phyloP scores from a whole-genome alignment of 2,888 invertebrate species.

The Ophion ellenae region DNA sequence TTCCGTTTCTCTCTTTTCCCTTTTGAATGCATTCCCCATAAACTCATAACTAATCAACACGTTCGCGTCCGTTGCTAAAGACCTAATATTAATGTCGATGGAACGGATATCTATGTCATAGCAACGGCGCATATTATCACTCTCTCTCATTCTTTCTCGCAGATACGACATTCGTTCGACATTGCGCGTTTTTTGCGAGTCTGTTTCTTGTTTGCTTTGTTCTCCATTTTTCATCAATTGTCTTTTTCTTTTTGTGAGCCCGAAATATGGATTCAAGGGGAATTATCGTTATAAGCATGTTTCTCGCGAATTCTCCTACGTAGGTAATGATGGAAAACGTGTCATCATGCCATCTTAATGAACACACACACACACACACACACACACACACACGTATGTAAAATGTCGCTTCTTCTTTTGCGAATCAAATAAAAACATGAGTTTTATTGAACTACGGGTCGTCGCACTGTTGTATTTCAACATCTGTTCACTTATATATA shows the following conservation, averaged over 20 bases:
- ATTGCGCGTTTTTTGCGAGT: neutral
- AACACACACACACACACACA: slow-evolving; percentile 54
- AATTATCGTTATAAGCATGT: slow-evolving; percentile 62
- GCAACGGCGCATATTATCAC: slow-evolving; percentile 68
- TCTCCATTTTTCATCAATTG: slow-evolving; percentile 28
- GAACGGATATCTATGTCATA: slow-evolving; percentile 77
- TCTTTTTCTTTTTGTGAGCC: slow-evolving; percentile 42
- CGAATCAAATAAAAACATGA: slow-evolving; percentile 49
- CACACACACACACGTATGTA: slow-evolving; percentile 39
- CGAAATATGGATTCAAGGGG: slow-evolving; percentile 40
- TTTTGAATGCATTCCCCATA: slow-evolving; percentile 69
- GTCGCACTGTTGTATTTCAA: slow-evolving; percentile 33
- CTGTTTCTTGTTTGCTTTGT: neutral
- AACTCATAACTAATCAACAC: slow-evolving; percentile 80
- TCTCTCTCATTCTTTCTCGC: slow-evolving; percentile 27
- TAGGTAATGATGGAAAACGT: slow-evolving; percentile 74
- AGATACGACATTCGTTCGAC: slow-evolving; percentile 39
- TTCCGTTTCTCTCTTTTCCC: slow-evolving; percentile 30
- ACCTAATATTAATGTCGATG: slow-evolving; percentile 71
- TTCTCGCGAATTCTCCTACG: slow-evolving; percentile 69
- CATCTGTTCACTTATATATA: neutral
- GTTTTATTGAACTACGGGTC: slow-evolving; percentile 45
- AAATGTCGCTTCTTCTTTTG: slow-evolving; percentile 45
- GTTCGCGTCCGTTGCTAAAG: slow-evolving; percentile 66
- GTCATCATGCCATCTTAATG: slow-evolving; percentile 66